phyloP scores from a whole-genome alignment of 2,797 vertebrate species.

The Myotis pilosus region DNA sequence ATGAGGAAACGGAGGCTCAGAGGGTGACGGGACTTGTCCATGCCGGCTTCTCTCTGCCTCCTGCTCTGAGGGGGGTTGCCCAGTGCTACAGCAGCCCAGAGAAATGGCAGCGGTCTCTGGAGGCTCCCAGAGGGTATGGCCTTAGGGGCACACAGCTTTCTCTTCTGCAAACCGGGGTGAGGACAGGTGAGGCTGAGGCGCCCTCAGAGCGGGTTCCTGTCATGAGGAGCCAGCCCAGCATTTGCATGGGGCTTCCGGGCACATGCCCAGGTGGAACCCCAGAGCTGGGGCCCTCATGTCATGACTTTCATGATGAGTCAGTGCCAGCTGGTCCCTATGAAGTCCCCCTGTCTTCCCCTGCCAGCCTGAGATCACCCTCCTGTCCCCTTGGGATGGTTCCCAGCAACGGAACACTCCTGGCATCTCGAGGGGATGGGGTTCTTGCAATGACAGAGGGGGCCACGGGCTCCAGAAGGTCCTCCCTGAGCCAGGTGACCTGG shows the following conservation, averaged over 20 bases:
- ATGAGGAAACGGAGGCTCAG: background rate
- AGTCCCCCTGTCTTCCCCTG: background rate
- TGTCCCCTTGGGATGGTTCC: background rate
- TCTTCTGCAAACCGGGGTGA: background rate
- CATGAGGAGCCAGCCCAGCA: background rate
- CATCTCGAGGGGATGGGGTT: background rate
- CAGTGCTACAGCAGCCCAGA: background rate
- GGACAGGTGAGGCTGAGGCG: background rate
- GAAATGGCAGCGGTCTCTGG: background rate
- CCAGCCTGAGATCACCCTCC: background rate
- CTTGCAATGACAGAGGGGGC: background rate
- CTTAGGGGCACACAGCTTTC: background rate
- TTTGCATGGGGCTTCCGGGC: background rate
- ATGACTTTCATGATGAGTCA: constrained; percentile 4
- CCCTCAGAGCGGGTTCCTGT: background rate
- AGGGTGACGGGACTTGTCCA: background rate
- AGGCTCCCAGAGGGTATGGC: background rate
- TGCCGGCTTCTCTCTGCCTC: background rate
- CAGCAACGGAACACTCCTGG: background rate
- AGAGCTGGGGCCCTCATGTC: background rate
- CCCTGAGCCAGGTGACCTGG: background rate
- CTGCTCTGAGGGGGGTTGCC: background rate
- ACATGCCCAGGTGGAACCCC: background rate
- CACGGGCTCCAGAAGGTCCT: background rate
- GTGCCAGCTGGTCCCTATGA: background rate